Percentiles rank a stretch among this genome's conserved stretches.
These are phyloP conservation scores for Heteronetta atricapilla DNA, from an alignment of 2,113 vertebrate species.

Conservation along the genomic window DNA sequence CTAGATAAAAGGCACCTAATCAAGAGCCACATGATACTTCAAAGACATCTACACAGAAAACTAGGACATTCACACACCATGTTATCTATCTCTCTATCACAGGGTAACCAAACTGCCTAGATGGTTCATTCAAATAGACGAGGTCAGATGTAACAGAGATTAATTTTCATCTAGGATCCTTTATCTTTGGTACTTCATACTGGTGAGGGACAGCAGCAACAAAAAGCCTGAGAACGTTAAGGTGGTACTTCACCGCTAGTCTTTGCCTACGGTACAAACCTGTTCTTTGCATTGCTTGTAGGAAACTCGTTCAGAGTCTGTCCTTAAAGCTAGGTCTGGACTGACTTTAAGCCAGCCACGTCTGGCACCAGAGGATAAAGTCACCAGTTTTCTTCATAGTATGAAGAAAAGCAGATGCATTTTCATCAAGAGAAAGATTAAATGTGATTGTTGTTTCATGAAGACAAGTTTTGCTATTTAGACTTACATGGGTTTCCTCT, in stretches of 20 bases:
- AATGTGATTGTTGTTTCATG: not conserved
- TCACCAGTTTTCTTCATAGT: not conserved
- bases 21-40: not conserved
- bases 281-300: not conserved
- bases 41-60: not conserved
- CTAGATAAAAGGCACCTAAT: not conserved
- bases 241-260: not conserved
- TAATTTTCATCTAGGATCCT: not conserved
- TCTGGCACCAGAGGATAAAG: not conserved
- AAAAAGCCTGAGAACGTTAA: not conserved
- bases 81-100: not conserved
- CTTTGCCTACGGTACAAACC: not conserved
- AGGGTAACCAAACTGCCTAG: not conserved
- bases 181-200: not conserved
- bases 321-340: not conserved
- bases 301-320: not conserved
- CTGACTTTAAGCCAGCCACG: not conserved
- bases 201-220: not conserved
- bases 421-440: not conserved
- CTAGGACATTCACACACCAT: accelerated
- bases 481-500: not conserved
- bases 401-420: not conserved
- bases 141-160: not conserved
- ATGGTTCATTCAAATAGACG: not conserved
- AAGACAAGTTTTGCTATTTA: not conserved